A percentile compares a stretch with the other conserved stretches of the same genome.
Conservation (phyloP, 2,113 vertebrate species). For the Atrichornis clamosus region DNA sequence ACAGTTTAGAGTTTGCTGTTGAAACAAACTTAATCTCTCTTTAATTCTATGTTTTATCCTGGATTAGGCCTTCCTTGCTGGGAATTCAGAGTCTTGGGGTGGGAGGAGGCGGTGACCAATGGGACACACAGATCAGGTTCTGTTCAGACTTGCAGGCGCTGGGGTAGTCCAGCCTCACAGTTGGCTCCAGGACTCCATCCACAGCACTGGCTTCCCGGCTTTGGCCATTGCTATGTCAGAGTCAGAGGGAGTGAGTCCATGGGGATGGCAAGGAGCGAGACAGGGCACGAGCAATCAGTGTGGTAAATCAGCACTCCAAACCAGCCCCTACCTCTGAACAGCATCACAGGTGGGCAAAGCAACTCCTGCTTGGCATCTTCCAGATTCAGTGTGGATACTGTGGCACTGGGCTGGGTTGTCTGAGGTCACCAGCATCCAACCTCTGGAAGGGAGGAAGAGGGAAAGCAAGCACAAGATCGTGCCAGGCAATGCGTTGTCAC, state of each 20-base stretch:
- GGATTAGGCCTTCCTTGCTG: neutral
- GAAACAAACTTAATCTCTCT: slow-evolving; percentile 1
- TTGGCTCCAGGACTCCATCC: neutral
- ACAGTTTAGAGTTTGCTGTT: neutral
- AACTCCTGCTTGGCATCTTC: neutral
- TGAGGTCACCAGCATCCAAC: neutral
- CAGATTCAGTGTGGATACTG: neutral
- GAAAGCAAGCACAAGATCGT: neutral
- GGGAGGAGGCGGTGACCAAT: neutral
- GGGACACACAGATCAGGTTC: neutral
- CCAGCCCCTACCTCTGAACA: neutral
- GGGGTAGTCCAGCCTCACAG: neutral
- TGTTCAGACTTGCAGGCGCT: neutral
- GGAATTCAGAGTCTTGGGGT: neutral
- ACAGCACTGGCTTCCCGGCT: neutral
- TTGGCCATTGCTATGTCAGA: neutral
- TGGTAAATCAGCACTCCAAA: neutral
- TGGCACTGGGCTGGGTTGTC: neutral
- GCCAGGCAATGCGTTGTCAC: neutral
- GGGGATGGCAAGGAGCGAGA: neutral
- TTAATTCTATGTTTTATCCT: neutral
- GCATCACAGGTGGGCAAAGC: neutral
- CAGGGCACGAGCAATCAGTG: neutral
- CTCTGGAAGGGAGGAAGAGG: neutral
- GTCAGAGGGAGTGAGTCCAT: neutral